Evolutionary conservation across 2,888 invertebrate species (phyloP).

Genomic region (Drosophila trichaetosa): DNA sequence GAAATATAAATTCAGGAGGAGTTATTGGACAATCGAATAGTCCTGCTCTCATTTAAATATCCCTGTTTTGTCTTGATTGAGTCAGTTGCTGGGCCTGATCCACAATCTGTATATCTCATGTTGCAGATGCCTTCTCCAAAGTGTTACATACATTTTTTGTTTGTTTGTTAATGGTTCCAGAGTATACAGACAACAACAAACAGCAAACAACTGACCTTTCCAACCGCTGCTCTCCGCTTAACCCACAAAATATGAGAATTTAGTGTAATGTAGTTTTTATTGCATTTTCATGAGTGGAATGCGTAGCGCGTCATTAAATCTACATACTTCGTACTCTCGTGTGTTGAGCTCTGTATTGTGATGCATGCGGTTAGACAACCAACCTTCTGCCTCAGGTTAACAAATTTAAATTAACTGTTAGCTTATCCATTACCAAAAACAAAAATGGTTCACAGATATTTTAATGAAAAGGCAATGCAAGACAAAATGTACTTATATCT

Average conservation of each 20-base stretch:
- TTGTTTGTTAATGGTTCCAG: background rate
- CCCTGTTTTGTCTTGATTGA: background rate
- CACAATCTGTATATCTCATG: background rate
- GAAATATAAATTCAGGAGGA: background rate
- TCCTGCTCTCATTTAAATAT: background rate
- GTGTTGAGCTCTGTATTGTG: slow-evolving; percentile 1
- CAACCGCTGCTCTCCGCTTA: slow-evolving; percentile 4
- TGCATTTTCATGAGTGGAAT: slow-evolving; percentile 70
- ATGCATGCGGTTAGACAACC: slow-evolving; percentile 4
- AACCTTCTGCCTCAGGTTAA: background rate
- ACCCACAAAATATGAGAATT: slow-evolving; percentile 68
- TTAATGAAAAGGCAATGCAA: background rate
- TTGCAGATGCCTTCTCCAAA: background rate
- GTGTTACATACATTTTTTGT: background rate
- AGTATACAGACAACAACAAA: slow-evolving; percentile 2
- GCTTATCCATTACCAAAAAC: slow-evolving; percentile 1
- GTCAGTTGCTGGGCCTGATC: background rate
- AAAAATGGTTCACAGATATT: background rate
- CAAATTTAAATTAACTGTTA: background rate
- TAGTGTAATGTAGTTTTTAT: slow-evolving; percentile 74
- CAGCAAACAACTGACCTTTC: slow-evolving; percentile 9
- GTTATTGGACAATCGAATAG: background rate
- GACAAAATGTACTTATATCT: background rate
- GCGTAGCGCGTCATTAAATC: slow-evolving; percentile 58
- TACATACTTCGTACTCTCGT: slow-evolving; percentile 8